A percentile compares a stretch with the other conserved stretches of the same genome.
These are phyloP conservation scores for Mesoligia furuncula DNA, from an alignment of 2,888 invertebrate species.

Conservation along the genomic window DNA sequence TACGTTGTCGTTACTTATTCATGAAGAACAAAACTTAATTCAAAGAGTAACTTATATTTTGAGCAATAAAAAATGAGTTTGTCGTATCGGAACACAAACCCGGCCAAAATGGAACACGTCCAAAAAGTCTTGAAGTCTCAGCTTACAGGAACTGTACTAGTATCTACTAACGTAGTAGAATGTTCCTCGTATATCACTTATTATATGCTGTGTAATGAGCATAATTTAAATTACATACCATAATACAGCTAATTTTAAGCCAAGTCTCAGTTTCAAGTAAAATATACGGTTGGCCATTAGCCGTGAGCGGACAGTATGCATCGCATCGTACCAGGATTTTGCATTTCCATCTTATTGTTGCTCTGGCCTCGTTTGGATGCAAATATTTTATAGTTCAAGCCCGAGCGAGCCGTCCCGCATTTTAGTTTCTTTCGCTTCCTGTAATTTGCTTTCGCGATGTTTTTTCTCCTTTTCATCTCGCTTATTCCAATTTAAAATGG, in stretches of 20 bases:
- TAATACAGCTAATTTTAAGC: constrained; percentile 68
- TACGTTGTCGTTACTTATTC: constrained; percentile 37
- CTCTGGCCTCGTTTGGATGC: constrained; percentile 85
- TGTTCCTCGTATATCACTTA: constrained; percentile 41
- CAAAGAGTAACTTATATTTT: constrained; percentile 49
- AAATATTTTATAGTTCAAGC: constrained; percentile 87
- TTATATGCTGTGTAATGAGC: constrained; percentile 52
- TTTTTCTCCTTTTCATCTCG: constrained; percentile 78
- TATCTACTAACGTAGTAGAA: constrained; percentile 39
- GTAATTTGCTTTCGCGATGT: constrained; percentile 82
- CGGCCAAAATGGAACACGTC: constrained; percentile 63
- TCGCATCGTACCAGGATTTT: constrained; percentile 77
- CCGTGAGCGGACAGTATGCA: constrained; percentile 76
- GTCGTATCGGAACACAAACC: constrained; percentile 51
- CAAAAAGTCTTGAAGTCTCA: constrained; percentile 58
- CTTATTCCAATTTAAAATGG: constrained; percentile 83
- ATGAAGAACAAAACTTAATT: constrained; percentile 40
- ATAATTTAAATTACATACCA: constrained; percentile 60
- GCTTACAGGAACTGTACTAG: constrained; percentile 44
- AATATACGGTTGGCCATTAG: constrained; percentile 74
- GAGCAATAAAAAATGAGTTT: constrained; percentile 57
- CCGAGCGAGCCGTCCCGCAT: constrained; percentile 78
- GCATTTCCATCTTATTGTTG: constrained; percentile 87
- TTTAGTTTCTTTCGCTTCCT: constrained; percentile 84
- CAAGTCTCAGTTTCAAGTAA: constrained; percentile 61